A percentile compares a stretch with the other conserved stretches of the same genome.
Evolutionary conservation across 2,888 invertebrate genomes (phyloP).

Genomic region (Heliconius ismenius): DNA sequence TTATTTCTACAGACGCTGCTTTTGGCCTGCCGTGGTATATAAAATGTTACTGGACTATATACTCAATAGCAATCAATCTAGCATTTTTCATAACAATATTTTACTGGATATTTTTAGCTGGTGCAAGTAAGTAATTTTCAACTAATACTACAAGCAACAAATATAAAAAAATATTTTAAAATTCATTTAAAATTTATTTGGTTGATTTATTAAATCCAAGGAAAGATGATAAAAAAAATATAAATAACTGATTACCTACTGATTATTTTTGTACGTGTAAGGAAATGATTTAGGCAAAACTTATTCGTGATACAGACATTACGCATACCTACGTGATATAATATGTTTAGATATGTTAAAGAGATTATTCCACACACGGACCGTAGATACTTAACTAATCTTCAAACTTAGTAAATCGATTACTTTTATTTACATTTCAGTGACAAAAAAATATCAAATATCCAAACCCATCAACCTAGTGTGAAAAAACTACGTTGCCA

Average conservation of each 20-base stretch:
- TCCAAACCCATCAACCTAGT: too few species aligned
- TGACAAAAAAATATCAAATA: neutral
- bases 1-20: constrained; percentile 56
- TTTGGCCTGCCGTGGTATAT: constrained; percentile 65
- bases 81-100: constrained; percentile 72
- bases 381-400: neutral
- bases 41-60: constrained; percentile 66
- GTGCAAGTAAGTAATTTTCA: constrained; percentile 49
- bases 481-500: too few species aligned
- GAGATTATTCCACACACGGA: neutral
- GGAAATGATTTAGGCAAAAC: neutral
- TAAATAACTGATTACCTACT: neutral
- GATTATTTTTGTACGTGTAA: constrained; percentile 6
- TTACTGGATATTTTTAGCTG: constrained; percentile 66
- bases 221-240: constrained; percentile 2
- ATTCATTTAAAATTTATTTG: neutral
- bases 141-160: too few species aligned
- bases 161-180: too few species aligned
- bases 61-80: constrained; percentile 60
- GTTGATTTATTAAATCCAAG: neutral
- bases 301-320: neutral
- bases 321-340: neutral
- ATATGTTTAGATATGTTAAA: neutral
- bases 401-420: neutral
- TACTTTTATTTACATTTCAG: neutral